These are phyloP conservation scores for Gulo gulo DNA, from an alignment of 2,113 vertebrate species.

Conservation along the genomic window DNA sequence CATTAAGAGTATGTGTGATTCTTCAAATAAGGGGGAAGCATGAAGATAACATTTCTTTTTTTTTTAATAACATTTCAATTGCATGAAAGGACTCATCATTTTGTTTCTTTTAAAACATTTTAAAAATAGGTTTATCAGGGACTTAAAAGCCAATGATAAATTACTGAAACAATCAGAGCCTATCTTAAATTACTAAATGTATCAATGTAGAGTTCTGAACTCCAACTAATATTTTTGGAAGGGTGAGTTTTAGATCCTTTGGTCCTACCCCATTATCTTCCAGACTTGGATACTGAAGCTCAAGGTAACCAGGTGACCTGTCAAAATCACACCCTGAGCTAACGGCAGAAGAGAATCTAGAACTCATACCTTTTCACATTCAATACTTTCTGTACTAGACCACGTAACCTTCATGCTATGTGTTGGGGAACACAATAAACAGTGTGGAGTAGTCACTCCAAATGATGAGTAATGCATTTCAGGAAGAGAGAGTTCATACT, in stretches of 20 bases:
- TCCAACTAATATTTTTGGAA: not conserved
- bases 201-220: not conserved
- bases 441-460: not conserved
- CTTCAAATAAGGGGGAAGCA: not conserved
- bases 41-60: slow-evolving; percentile 24
- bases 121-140: not conserved
- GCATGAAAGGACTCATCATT: not conserved
- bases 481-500: not conserved
- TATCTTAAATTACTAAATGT: not conserved
- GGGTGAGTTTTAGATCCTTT: not conserved
- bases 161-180: not conserved
- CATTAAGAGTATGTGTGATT: not conserved
- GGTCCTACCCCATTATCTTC: not conserved
- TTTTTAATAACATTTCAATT: not conserved
- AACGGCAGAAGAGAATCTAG: not conserved
- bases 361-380: not conserved
- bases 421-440: not conserved
- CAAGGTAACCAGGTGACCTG: not conserved
- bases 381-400: not conserved
- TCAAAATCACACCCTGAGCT: not conserved
- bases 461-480: not conserved
- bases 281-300: not conserved
- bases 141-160: not conserved
- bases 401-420: not conserved
- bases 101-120: not conserved